These are phyloP conservation scores for Chromoteleia sp. DNA, from an alignment of 2,888 invertebrate genomes.

Conservation along the genomic window DNA sequence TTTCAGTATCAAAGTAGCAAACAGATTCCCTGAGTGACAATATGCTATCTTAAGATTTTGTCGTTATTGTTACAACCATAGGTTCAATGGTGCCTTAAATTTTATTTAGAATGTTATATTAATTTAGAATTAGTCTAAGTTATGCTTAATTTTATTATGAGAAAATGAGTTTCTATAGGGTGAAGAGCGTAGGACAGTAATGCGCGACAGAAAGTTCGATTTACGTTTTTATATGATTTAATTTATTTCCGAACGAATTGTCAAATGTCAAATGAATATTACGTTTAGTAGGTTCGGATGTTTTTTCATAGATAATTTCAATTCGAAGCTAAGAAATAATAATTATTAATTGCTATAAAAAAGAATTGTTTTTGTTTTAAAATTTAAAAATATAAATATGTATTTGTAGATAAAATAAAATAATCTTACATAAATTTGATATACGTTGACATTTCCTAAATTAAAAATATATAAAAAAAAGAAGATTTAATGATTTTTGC, in stretches of 20 bases:
- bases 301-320: no score
- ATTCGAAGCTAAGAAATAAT: no score
- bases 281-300: no score
- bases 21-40: constrained; percentile 62
- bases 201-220: constrained; percentile 30
- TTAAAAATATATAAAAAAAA: no score
- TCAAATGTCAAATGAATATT: neutral
- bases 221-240: neutral
- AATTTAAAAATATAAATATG: no score
- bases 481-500: no score
- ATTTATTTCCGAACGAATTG: neutral
- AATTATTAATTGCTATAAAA: no score
- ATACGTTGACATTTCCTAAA: no score
- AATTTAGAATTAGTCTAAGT: constrained; percentile 29
- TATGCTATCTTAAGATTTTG: constrained; percentile 49
- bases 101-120: constrained; percentile 13
- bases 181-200: constrained; percentile 61
- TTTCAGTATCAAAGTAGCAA: constrained; percentile 53
- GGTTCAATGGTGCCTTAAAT: constrained; percentile 12
- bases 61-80: constrained; percentile 44
- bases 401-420: no score
- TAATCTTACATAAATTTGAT: no score
- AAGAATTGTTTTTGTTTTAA: no score
- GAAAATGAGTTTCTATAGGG: constrained; percentile 26
- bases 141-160: constrained; percentile 50